Percentiles rank a stretch among this genome's conserved stretches.
These are phyloP conservation scores for Drosophila parthenogenetica DNA, from an alignment of 2,888 invertebrate genomes.

Conservation along the genomic window DNA sequence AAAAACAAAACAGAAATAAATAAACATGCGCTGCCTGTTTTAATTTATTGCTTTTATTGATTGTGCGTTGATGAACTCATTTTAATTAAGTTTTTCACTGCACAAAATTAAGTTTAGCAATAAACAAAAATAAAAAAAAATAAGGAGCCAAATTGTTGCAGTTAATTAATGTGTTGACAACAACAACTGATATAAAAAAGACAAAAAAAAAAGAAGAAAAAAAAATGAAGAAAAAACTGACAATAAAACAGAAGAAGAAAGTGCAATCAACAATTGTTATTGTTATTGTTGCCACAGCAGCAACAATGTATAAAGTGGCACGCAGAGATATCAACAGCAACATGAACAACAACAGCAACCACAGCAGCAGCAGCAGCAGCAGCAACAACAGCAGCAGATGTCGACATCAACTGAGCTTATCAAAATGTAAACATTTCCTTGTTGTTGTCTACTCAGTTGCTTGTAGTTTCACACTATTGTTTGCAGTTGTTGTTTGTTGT, in stretches of 20 bases:
- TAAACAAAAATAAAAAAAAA: not conserved
- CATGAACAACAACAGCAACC: conserved; percentile 2
- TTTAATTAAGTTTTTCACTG: conserved; percentile 53
- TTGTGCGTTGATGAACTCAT: conserved; percentile 59
- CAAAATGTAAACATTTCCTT: conserved; percentile 60
- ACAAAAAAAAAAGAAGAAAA: conserved; percentile 5
- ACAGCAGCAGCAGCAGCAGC: conserved; percentile 3
- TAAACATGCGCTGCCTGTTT: conserved; percentile 22
- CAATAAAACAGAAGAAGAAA: conserved; percentile 41
- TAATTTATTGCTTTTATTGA: conserved; percentile 55
- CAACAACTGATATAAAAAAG: conserved; percentile 14
- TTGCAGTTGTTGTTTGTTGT: not conserved
- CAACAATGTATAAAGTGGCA: conserved; percentile 27
- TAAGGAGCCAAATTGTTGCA: conserved; percentile 22
- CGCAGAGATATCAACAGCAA: conserved; percentile 36
- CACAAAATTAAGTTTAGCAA: conserved; percentile 19
- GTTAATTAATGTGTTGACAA: conserved; percentile 49
- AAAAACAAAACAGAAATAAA: conserved; percentile 5
- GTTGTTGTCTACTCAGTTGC: conserved; percentile 18
- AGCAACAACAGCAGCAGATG: conserved; percentile 9
- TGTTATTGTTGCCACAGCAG: conserved; percentile 6
- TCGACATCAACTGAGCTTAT: conserved; percentile 43
- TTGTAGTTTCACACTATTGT: conserved; percentile 7
- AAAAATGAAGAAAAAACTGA: not conserved
- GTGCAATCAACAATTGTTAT: conserved; percentile 47